These are phyloP conservation scores for Sinella curviseta DNA, from an alignment of 1,140 invertebrate genomes.

Conservation along the genomic window DNA sequence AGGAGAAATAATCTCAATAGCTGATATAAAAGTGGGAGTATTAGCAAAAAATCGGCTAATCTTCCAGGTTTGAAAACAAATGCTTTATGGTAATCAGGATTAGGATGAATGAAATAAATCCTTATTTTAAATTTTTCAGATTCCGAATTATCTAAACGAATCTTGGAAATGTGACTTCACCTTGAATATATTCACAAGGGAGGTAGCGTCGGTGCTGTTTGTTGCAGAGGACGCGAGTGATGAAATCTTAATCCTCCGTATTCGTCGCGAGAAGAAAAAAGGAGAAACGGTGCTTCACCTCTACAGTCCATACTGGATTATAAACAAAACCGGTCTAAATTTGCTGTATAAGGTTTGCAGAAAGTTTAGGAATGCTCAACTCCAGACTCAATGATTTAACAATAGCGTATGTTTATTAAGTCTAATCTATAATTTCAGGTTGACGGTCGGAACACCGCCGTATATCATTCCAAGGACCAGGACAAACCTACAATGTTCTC, in stretches of 20 bases:
- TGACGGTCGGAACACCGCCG: conserved; percentile 60
- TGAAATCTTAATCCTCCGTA: conserved; percentile 78
- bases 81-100: conserved; percentile 37
- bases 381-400: no score
- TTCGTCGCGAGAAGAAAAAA: conserved; percentile 71
- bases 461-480: conserved; percentile 74
- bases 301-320: conserved; percentile 97
- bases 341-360: conserved; percentile 80
- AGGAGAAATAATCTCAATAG: conserved; percentile 25
- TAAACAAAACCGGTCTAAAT: conserved; percentile 90
- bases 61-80: conserved; percentile 27
- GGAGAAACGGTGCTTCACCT: conserved; percentile 71
- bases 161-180: conserved; percentile 81
- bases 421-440: no score
- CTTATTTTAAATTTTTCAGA: conserved; percentile 58
- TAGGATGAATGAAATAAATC: no score
- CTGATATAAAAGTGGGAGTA: conserved; percentile 33
- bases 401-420: no score
- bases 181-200: conserved; percentile 63
- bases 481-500: conserved; percentile 87
- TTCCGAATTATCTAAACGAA: conserved; percentile 78
- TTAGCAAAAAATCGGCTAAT: conserved; percentile 28
- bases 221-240: conserved; percentile 76
- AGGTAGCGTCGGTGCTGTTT: conserved; percentile 80
- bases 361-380: no score